Base-by-base conservation (phyloP, 92 coral and sea anemone genomes). In the Pocillopora meandrina region DNA sequence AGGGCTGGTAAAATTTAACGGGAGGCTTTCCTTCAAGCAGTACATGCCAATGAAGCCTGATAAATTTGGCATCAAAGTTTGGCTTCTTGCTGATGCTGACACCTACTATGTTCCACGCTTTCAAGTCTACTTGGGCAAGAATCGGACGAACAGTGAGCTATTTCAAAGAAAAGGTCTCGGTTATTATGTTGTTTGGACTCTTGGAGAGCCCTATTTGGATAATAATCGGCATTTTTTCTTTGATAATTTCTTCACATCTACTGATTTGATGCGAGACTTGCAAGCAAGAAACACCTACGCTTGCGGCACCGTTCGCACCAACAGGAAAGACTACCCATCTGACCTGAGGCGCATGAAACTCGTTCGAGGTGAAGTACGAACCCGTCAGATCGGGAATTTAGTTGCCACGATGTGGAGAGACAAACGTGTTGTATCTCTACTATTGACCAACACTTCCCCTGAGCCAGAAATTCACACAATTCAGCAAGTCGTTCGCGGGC, bases 101-200 rank as follows among this genome's bases (percentile, higher is more conserved):
- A 85, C 78, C 16, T 83, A 85, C 80, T 85, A 60, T 26, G 72
- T 85, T 58, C 74, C 89, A 36, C 84, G 62, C 65, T 87, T 87
- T 21, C 75, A 80, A 72, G 86, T 80, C 21, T 80, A 87, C 86
- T 72, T 87, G 55, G 77, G 86, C 60, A 80, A 87, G 63, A 77
- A 77, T 63, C 86, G 57, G 2, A 63, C 64, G 19, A 76, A 87
- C 72, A 80, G 71, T 71, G 75, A 87, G 49, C 71, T 72, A 19
- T n/a, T n/a, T n/a, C n/a, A n/a, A n/a, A n/a, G n/a, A n/a, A n/a
- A n/a, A n/a, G n/a, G n/a, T n/a, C n/a, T 80, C 8, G 85, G 86
- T 7, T 68, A 87, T 59, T 75, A 79, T 55, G 77, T 87, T n/a
- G 75, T 80, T n/a, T n/a, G n/a, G n/a, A n/a, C n/a, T n/a, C n/a